Evolutionary conservation across 2,797 vertebrate genomes (phyloP).

Genomic region (Acestrorhynchus altus): DNA sequence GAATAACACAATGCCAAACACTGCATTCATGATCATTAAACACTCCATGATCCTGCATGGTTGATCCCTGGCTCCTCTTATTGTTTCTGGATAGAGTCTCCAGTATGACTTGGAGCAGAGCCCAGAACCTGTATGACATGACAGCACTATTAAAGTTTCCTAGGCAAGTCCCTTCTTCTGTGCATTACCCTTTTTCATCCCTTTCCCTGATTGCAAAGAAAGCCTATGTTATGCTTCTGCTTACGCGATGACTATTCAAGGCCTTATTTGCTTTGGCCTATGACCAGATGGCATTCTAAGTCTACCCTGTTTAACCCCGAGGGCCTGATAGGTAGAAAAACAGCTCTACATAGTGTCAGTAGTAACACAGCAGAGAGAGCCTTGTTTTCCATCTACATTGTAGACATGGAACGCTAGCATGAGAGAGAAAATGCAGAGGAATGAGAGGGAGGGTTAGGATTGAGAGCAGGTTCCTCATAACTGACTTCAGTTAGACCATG

Average conservation of each 20-base stretch:
- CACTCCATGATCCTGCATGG: slow-evolving; percentile 55
- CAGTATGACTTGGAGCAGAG: slow-evolving; percentile 68
- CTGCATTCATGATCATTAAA: slow-evolving; percentile 60
- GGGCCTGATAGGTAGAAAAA: slow-evolving; percentile 61
- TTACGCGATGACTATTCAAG: slow-evolving; percentile 71
- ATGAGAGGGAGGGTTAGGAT: neutral
- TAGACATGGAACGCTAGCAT: slow-evolving; percentile 17
- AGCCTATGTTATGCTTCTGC: slow-evolving; percentile 64
- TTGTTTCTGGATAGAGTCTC: slow-evolving; percentile 72
- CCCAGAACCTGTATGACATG: slow-evolving; percentile 72
- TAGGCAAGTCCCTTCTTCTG: slow-evolving; percentile 69
- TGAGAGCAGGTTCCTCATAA: slow-evolving; percentile 43
- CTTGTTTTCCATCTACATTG: slow-evolving; percentile 51
- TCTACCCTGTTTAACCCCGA: slow-evolving; percentile 62
- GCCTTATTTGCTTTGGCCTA: slow-evolving; percentile 70
- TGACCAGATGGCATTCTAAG: slow-evolving; percentile 66
- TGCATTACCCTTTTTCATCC: slow-evolving; percentile 51
- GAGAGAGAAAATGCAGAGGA: slow-evolving; percentile 1
- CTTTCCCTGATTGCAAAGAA: slow-evolving; percentile 57
- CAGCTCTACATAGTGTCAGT: slow-evolving; percentile 57
- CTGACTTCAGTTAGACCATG: slow-evolving; percentile 46
- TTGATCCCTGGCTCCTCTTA: slow-evolving; percentile 64
- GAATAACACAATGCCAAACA: slow-evolving; percentile 53
- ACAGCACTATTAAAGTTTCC: slow-evolving; percentile 73
- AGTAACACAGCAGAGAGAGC: slow-evolving; percentile 54